Conservation (phyloP, 2,797 vertebrate genomes). For the Sebastes iracundus region DNA sequence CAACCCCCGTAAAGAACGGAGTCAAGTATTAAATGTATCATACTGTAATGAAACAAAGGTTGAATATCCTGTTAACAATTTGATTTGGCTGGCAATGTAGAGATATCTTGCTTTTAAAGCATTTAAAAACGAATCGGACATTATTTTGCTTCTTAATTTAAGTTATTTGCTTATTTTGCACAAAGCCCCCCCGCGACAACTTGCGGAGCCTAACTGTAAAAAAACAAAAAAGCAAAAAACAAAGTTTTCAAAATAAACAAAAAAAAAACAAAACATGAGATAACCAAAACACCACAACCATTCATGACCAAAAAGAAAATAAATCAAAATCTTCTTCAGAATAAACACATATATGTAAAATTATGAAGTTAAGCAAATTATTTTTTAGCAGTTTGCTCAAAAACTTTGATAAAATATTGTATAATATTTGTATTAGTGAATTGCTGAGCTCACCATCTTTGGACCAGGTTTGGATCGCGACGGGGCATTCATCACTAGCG, state of each 20-base stretch:
- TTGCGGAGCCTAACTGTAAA: neutral
- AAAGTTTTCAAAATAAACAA: neutral
- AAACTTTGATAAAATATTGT: neutral
- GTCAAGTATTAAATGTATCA: too few relatives aligned
- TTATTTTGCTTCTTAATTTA: too few relatives aligned
- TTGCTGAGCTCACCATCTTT: slow-evolving; percentile 43
- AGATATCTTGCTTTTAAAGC: too few relatives aligned
- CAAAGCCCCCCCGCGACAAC: too few relatives aligned
- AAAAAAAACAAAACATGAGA: neutral
- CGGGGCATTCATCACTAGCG: slow-evolving; percentile 69
- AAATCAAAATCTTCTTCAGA: neutral
- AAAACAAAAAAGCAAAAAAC: neutral
- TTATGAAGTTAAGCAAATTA: neutral
- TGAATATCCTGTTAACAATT: too few relatives aligned
- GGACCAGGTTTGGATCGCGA: slow-evolving; percentile 73
- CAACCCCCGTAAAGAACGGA: too few relatives aligned
- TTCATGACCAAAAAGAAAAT: neutral
- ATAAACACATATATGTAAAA: neutral
- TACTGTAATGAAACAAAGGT: too few relatives aligned
- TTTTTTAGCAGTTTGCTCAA: neutral
- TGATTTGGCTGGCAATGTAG: too few relatives aligned
- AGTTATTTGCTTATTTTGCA: too few relatives aligned
- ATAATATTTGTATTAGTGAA: neutral
- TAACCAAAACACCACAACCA: neutral
- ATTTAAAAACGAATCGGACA: too few relatives aligned